These are phyloP conservation scores for Triplophysa tibetana DNA, from an alignment of 2,113 vertebrate species.

Conservation along the genomic window DNA sequence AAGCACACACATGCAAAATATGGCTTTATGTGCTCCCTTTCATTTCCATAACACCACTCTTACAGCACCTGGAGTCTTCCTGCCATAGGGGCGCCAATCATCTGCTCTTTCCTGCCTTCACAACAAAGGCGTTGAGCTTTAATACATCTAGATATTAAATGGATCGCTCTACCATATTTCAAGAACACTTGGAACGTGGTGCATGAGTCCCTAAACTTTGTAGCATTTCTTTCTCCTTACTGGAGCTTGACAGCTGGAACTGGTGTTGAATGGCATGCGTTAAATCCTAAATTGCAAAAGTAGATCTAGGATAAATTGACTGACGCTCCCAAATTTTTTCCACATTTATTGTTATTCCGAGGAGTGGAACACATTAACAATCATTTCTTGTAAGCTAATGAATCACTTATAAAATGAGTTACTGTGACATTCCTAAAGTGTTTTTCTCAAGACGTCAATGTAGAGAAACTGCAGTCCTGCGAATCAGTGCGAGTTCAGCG, in stretches of 20 bases:
- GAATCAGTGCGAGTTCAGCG: neutral
- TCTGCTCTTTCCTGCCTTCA: constrained; percentile 30
- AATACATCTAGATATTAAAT: too few relatives aligned
- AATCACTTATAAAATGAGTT: constrained; percentile 5
- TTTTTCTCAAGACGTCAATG: neutral
- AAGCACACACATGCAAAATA: constrained; percentile 65
- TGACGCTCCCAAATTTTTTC: neutral
- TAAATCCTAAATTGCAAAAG: neutral
- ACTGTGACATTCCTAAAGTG: constrained; percentile 15
- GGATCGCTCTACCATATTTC: too few relatives aligned
- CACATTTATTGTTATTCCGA: neutral
- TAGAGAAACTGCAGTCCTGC: neutral
- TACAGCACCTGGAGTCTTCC: constrained; percentile 40
- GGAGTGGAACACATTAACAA: neutral
- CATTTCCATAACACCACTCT: constrained; percentile 54
- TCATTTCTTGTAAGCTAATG: constrained; percentile 18
- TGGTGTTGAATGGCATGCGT: neutral
- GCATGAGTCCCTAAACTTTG: too few relatives aligned
- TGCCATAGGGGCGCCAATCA: neutral
- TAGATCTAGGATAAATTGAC: neutral
- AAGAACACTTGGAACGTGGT: neutral
- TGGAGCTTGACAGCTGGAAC: neutral
- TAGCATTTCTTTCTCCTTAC: neutral
- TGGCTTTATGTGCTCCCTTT: constrained; percentile 47
- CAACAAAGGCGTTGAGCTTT: constrained; percentile 1